Evolutionary conservation across 2,888 invertebrate genomes (phyloP).

Genomic region (Helicoverpa assulta): DNA sequence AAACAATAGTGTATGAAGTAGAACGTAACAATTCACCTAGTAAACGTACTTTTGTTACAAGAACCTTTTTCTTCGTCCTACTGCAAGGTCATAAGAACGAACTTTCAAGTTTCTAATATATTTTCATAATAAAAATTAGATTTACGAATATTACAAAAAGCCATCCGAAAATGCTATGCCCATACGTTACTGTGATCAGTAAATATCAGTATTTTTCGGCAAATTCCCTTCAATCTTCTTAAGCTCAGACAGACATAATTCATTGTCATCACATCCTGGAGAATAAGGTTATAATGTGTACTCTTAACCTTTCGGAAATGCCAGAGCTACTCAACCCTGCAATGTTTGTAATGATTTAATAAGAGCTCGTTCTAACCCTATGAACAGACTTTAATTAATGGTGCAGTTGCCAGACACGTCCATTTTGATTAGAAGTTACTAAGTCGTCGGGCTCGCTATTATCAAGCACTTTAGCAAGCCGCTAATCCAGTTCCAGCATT

Average conservation of each 20-base stretch:
- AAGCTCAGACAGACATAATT: no score
- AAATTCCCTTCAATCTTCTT: no score
- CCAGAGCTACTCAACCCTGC: background rate
- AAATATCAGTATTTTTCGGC: no score
- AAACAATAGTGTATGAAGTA: slow-evolving; percentile 53
- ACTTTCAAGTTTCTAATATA: slow-evolving; percentile 18
- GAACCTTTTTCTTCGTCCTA: slow-evolving; percentile 43
- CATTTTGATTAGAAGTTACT: slow-evolving; percentile 44
- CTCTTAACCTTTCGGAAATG: background rate
- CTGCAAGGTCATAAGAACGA: slow-evolving; percentile 38
- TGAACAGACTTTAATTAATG: slow-evolving; percentile 31
- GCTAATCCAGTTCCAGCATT: slow-evolving; percentile 44
- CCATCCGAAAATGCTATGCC: slow-evolving; percentile 1
- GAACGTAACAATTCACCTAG: slow-evolving; percentile 53
- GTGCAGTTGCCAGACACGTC: slow-evolving; percentile 36
- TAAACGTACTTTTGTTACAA: slow-evolving; percentile 45
- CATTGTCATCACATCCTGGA: background rate
- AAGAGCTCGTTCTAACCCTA: slow-evolving; percentile 5
- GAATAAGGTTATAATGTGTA: background rate
- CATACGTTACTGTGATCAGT: background rate
- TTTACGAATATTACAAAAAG: slow-evolving; percentile 28
- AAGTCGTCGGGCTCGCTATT: slow-evolving; percentile 45
- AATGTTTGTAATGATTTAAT: slow-evolving; percentile 2
- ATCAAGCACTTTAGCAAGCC: slow-evolving; percentile 46
- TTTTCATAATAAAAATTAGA: slow-evolving; percentile 7